Evolutionary conservation across 35 echinoderm and acorn worm genomes (phyloP).

Genomic region (Patiria miniata): DNA sequence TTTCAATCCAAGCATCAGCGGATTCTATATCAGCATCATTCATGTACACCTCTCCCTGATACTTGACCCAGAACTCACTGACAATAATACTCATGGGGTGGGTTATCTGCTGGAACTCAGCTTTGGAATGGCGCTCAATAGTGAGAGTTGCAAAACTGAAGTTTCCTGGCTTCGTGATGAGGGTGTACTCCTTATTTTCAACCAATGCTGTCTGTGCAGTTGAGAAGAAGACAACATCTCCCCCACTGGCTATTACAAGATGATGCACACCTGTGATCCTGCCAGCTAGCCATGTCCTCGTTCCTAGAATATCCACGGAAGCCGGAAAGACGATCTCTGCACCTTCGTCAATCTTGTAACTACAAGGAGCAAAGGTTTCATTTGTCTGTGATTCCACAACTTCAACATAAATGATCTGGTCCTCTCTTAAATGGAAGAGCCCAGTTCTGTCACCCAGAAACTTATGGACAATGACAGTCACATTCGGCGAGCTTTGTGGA

Average conservation of each 20-base stretch:
- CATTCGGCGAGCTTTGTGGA: slow-evolving; percentile 58
- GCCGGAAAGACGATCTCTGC: slow-evolving; percentile 85
- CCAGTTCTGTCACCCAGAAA: slow-evolving; percentile 87
- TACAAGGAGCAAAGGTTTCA: slow-evolving; percentile 82
- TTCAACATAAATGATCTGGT: slow-evolving; percentile 78
- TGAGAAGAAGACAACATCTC: slow-evolving; percentile 64
- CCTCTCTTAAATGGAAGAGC: slow-evolving; percentile 58
- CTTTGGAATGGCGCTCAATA: slow-evolving; percentile 75
- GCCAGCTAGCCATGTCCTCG: slow-evolving; percentile 60
- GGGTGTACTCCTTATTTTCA: slow-evolving; percentile 77
- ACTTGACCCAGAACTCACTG: slow-evolving; percentile 76
- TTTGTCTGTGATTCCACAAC: slow-evolving; percentile 86
- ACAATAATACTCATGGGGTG: slow-evolving; percentile 68
- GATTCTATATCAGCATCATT: slow-evolving; percentile 80
- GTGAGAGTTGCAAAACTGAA: slow-evolving; percentile 87
- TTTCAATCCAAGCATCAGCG: slow-evolving; percentile 82
- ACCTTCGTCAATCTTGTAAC: slow-evolving; percentile 77
- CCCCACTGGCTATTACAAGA: slow-evolving; percentile 67
- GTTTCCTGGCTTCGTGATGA: slow-evolving; percentile 67
- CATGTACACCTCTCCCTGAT: slow-evolving; percentile 75
- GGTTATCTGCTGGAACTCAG: slow-evolving; percentile 68
- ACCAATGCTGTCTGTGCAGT: slow-evolving; percentile 82
- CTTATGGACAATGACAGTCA: slow-evolving; percentile 78
- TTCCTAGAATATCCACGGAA: slow-evolving; percentile 65
- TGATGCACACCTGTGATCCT: slow-evolving; percentile 84